Conservation (phyloP, 2,888 invertebrate species). For the Thelaira solivaga region DNA sequence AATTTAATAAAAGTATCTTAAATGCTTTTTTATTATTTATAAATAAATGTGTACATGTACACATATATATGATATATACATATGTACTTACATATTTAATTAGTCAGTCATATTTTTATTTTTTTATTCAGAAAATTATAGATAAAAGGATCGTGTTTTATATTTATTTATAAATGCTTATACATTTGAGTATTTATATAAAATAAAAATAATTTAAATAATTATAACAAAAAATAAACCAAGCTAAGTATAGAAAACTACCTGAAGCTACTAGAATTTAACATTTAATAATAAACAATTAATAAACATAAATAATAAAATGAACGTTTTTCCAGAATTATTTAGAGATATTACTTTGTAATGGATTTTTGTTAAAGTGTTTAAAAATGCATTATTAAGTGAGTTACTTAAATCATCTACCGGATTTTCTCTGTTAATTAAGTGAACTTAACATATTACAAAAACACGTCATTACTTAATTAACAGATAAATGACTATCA, state of each 20-base stretch:
- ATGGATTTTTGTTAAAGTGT: too few relatives aligned
- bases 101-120: constrained; percentile 37
- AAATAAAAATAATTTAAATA: constrained; percentile 2
- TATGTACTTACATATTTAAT: constrained; percentile 36
- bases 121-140: neutral
- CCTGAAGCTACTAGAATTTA: too few relatives aligned
- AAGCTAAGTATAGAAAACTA: neutral
- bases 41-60: constrained; percentile 9
- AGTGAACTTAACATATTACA: too few relatives aligned
- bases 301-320: too few relatives aligned
- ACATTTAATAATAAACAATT: too few relatives aligned
- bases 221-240: neutral
- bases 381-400: too few relatives aligned
- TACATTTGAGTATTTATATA: neutral
- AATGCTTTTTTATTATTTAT: neutral
- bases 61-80: constrained; percentile 1
- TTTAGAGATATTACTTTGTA: too few relatives aligned
- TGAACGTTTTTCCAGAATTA: too few relatives aligned
- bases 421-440: too few relatives aligned
- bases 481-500: too few relatives aligned
- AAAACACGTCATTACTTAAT: too few relatives aligned
- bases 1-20: constrained; percentile 39
- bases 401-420: too few relatives aligned
- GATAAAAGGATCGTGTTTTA: neutral
- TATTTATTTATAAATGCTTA: neutral